These are phyloP conservation scores for Acipenser oxyrinchus DNA, from an alignment of 2,797 vertebrate species.

Conservation along the genomic window DNA sequence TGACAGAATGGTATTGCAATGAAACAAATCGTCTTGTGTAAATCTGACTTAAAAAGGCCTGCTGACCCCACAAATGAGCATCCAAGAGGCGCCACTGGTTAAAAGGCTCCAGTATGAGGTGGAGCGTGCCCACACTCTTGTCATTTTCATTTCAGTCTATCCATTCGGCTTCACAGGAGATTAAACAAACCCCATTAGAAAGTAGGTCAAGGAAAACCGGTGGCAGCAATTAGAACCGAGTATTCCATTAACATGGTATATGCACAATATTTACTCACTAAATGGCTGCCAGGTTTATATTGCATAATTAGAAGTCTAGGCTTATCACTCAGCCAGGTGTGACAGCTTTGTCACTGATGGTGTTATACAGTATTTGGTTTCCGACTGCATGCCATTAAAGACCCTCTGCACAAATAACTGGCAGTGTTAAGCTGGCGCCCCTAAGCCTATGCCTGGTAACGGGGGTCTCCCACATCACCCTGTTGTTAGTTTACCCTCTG, in stretches of 20 bases:
- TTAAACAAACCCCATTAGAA: too few relatives aligned
- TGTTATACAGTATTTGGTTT: neutral
- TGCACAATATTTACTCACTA: neutral
- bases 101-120: too few relatives aligned
- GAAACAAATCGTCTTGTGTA: too few relatives aligned
- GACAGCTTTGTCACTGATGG: slow-evolving; percentile 1
- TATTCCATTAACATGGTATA: neutral
- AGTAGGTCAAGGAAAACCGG: too few relatives aligned
- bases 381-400: neutral
- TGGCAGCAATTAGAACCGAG: too few relatives aligned
- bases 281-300: slow-evolving; percentile 3
- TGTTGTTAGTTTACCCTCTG: slow-evolving; percentile 38
- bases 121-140: too few relatives aligned
- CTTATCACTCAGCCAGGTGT: neutral
- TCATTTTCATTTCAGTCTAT: too few relatives aligned
- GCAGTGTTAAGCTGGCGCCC: slow-evolving; percentile 13
- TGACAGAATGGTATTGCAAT: too few relatives aligned
- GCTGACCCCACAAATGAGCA: too few relatives aligned
- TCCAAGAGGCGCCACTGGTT: too few relatives aligned
- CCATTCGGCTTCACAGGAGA: too few relatives aligned
- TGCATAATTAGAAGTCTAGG: neutral
- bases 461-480: slow-evolving; percentile 7
- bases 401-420: slow-evolving; percentile 2
- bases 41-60: too few relatives aligned
- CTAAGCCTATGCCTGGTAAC: slow-evolving; percentile 4